A percentile compares a stretch with the other conserved stretches of the same genome.
These are phyloP conservation scores for Malthinus seriepunctatus DNA, from an alignment of 2,888 invertebrate genomes.

Conservation along the genomic window DNA sequence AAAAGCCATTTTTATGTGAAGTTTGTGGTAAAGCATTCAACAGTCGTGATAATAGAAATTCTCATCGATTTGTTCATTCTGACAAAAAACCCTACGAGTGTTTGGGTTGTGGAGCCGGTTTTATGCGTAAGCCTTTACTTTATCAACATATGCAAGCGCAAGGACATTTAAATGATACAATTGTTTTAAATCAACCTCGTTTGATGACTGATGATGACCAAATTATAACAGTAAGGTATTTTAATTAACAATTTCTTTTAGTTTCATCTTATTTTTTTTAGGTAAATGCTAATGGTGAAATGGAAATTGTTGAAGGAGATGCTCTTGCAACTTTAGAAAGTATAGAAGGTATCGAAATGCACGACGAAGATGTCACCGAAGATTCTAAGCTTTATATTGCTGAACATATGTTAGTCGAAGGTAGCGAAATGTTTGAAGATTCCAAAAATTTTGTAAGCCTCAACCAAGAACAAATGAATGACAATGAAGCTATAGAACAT, in stretches of 20 bases:
- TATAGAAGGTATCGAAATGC: slow-evolving; percentile 34
- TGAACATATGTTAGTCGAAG: slow-evolving; percentile 59
- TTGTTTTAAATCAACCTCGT: slow-evolving; percentile 81
- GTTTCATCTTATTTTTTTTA: slow-evolving; percentile 4
- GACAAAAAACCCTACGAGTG: slow-evolving; percentile 88
- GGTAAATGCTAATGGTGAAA: slow-evolving; percentile 49
- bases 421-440: slow-evolving; percentile 43
- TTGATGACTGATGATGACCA: slow-evolving; percentile 63
- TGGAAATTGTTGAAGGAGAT: slow-evolving; percentile 46
- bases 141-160: slow-evolving; percentile 75
- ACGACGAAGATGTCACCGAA: slow-evolving; percentile 40
- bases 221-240: slow-evolving; percentile 48
- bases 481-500: slow-evolving; percentile 46
- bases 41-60: slow-evolving; percentile 82
- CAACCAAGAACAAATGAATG: slow-evolving; percentile 36
- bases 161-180: slow-evolving; percentile 78
- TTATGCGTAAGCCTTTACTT: slow-evolving; percentile 80
- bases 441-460: slow-evolving; percentile 34
- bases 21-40: slow-evolving; percentile 85
- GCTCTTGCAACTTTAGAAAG: slow-evolving; percentile 16
- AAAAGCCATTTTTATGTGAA: slow-evolving; percentile 74
- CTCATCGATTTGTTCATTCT: slow-evolving; percentile 82
- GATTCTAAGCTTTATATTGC: slow-evolving; percentile 59
- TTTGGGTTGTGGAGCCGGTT: slow-evolving; percentile 77
- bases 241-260: slow-evolving; percentile 29